Evolutionary conservation across 2,797 vertebrate genomes (phyloP).

Genomic region (Iguana delicatissima): DNA sequence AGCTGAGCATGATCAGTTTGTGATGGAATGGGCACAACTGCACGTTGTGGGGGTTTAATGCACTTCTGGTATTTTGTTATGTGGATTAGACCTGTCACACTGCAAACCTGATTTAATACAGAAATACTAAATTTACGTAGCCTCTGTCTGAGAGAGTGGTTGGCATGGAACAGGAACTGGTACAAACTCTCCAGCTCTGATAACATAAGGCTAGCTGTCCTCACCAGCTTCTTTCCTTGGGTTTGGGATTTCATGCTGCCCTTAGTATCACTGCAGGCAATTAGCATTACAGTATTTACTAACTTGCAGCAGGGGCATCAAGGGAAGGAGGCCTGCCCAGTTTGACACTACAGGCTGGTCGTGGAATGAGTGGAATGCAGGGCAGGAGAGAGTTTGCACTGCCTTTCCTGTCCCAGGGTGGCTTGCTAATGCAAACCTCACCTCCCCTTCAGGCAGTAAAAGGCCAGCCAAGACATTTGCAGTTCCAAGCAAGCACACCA

Average conservation of each 20-base stretch:
- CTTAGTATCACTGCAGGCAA: not conserved
- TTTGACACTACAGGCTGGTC: not conserved
- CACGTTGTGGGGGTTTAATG: slow-evolving; percentile 21
- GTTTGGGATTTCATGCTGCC: not conserved
- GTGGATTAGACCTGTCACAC: slow-evolving; percentile 37
- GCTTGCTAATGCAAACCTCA: not conserved
- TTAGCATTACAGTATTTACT: slow-evolving; percentile 1
- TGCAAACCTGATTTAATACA: slow-evolving; percentile 27
- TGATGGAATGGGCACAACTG: slow-evolving; percentile 36
- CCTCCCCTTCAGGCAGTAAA: not conserved
- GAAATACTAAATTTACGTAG: not conserved
- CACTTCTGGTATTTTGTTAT: slow-evolving; percentile 27
- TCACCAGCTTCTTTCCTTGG: not conserved
- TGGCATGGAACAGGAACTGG: not conserved
- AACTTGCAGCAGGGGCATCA: not conserved
- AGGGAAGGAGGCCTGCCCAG: not conserved
- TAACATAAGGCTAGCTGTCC: not conserved
- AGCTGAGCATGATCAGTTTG: slow-evolving; percentile 23
- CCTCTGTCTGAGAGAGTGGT: not conserved
- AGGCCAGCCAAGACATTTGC: not conserved
- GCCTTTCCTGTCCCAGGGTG: not conserved
- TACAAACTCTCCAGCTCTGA: not conserved
- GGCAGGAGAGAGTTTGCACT: not conserved
- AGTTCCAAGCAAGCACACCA: not conserved
- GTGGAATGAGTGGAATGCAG: slow-evolving; percentile 23